These are phyloP conservation scores for Gila orcuttii DNA, from an alignment of 2,113 vertebrate genomes.

Conservation along the genomic window DNA sequence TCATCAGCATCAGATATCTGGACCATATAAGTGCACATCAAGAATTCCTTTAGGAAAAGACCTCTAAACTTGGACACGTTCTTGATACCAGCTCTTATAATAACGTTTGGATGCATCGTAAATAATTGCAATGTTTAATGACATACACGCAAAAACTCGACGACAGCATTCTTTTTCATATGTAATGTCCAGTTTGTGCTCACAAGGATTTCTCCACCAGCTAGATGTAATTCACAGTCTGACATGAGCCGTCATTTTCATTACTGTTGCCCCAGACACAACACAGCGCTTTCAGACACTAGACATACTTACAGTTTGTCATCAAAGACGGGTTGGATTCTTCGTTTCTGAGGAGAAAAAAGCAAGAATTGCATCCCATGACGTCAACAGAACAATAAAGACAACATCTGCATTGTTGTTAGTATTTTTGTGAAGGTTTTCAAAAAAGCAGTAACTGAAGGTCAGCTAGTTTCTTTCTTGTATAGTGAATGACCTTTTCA, in stretches of 20 bases:
- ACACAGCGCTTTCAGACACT: conserved; percentile 26
- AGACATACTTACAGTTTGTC: background rate
- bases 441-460: background rate
- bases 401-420: background rate
- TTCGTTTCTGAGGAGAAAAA: background rate
- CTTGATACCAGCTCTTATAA: conserved; percentile 5
- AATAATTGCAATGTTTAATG: background rate
- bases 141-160: background rate
- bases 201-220: conserved; percentile 18
- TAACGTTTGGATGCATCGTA: background rate
- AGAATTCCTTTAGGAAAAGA: background rate
- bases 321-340: background rate
- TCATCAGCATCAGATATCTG: background rate
- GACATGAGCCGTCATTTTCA: conserved; percentile 23
- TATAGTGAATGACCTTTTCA: conserved; percentile 1
- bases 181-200: conserved; percentile 14
- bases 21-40: background rate
- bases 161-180: conserved; percentile 8
- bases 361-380: background rate
- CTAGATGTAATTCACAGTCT: conserved; percentile 40
- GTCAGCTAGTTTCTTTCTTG: background rate
- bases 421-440: background rate
- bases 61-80: background rate
- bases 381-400: background rate
- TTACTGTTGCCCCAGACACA: conserved; percentile 24